Evolutionary conservation across 2,888 invertebrate species (phyloP).

Genomic region (Drosophila formosana): DNA sequence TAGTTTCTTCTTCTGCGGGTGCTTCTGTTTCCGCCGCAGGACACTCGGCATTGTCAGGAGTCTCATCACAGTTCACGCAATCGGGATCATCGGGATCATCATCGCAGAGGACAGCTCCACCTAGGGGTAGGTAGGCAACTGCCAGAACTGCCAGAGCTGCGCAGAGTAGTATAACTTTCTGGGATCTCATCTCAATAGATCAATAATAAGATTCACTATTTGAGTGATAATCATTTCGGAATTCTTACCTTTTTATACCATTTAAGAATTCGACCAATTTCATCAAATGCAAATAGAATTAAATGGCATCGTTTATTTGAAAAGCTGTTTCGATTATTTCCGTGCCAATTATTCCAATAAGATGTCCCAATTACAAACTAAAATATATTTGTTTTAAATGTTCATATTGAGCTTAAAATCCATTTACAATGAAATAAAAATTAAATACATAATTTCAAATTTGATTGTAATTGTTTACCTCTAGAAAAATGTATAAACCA

Average conservation of each 20-base stretch:
- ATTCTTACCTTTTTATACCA: conserved; percentile 2
- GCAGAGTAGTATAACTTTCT: background rate
- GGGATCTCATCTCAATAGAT: conserved; percentile 6
- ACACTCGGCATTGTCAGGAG: no score
- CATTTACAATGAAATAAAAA: no score
- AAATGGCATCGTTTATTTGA: background rate
- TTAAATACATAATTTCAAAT: no score
- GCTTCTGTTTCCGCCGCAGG: background rate
- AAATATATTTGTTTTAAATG: no score
- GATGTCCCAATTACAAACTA: background rate
- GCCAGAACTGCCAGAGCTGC: background rate
- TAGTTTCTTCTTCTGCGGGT: background rate
- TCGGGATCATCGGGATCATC: background rate
- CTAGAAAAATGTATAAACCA: no score
- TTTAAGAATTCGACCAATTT: background rate
- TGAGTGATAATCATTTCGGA: background rate
- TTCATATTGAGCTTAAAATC: background rate
- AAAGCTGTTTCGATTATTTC: conserved; percentile 8
- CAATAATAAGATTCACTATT: background rate
- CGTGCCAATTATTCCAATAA: background rate
- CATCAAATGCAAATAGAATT: background rate
- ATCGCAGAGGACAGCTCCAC: conserved; percentile 15
- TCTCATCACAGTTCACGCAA: background rate
- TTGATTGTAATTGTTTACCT: no score
- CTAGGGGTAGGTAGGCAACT: conserved; percentile 7